Evolutionary conservation across 2,797 vertebrate species (phyloP).

Genomic region (Merluccius polli): DNA sequence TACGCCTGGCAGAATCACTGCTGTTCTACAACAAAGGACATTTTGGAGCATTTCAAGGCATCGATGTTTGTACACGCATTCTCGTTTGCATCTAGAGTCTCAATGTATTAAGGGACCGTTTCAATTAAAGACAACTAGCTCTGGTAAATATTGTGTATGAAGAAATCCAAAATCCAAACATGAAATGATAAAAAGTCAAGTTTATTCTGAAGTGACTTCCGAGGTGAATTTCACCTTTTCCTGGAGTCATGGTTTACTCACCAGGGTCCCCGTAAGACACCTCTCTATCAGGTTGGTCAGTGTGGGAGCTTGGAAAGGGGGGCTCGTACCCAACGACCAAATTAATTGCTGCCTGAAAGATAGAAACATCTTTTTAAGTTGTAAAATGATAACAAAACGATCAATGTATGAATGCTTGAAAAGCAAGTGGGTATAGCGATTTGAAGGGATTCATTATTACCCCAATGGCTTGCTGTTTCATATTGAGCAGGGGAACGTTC

Average conservation of each 20-base stretch:
- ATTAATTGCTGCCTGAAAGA: slow-evolving; percentile 82
- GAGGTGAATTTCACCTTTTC: background rate
- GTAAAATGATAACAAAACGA: background rate
- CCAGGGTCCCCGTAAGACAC: slow-evolving; percentile 48
- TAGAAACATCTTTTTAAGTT: slow-evolving; percentile 13
- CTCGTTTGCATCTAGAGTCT: background rate
- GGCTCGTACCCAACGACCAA: slow-evolving; percentile 85
- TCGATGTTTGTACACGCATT: background rate
- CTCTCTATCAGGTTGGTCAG: slow-evolving; percentile 49
- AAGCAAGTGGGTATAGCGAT: background rate
- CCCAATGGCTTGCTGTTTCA: slow-evolving; percentile 84
- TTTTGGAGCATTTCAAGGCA: background rate
- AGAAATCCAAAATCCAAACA: background rate
- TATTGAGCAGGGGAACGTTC: slow-evolving; percentile 80
- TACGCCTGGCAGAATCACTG: background rate
- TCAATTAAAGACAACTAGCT: background rate
- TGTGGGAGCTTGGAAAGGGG: slow-evolving; percentile 53
- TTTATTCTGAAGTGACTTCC: background rate
- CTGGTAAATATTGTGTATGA: background rate
- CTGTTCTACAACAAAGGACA: background rate
- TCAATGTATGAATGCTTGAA: background rate
- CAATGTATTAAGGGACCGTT: background rate
- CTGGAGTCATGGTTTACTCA: slow-evolving; percentile 21
- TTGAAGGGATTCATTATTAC: slow-evolving; percentile 62
- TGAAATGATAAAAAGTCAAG: background rate